Conservation (phyloP, 1,140 invertebrate genomes). For the Meteorus sp. region DNA sequence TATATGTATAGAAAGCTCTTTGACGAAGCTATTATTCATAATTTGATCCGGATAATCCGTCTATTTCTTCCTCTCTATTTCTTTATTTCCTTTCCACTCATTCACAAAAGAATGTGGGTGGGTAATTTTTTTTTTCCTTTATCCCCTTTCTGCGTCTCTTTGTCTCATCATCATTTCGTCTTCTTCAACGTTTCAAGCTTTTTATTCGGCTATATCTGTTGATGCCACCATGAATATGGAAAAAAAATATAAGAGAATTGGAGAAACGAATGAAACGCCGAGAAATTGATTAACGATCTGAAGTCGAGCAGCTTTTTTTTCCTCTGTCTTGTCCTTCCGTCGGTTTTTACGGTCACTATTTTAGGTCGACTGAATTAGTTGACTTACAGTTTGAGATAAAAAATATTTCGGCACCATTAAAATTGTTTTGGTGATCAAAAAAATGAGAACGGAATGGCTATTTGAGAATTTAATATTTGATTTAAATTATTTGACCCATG, state of each 20-base stretch:
- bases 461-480: too few relatives aligned
- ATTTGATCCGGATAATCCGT: constrained; percentile 20
- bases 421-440: too few relatives aligned
- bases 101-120: constrained; percentile 21
- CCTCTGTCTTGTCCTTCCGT: background rate
- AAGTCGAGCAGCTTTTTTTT: background rate
- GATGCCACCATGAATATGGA: constrained; percentile 6
- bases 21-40: constrained; percentile 21
- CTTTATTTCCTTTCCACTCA: background rate
- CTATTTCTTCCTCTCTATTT: constrained; percentile 6
- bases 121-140: too few relatives aligned
- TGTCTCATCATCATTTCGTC: background rate
- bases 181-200: background rate
- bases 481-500: too few relatives aligned
- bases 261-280: background rate
- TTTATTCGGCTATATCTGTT: background rate
- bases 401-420: too few relatives aligned
- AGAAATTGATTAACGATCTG: constrained; percentile 3
- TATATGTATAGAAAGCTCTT: background rate
- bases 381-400: background rate
- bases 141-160: too few relatives aligned
- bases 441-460: too few relatives aligned
- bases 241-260: background rate
- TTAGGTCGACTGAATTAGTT: background rate
- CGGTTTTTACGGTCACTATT: constrained; percentile 4